Evolutionary conservation across 2,113 vertebrate genomes (phyloP).

Genomic region (Lipophrys pholis): DNA sequence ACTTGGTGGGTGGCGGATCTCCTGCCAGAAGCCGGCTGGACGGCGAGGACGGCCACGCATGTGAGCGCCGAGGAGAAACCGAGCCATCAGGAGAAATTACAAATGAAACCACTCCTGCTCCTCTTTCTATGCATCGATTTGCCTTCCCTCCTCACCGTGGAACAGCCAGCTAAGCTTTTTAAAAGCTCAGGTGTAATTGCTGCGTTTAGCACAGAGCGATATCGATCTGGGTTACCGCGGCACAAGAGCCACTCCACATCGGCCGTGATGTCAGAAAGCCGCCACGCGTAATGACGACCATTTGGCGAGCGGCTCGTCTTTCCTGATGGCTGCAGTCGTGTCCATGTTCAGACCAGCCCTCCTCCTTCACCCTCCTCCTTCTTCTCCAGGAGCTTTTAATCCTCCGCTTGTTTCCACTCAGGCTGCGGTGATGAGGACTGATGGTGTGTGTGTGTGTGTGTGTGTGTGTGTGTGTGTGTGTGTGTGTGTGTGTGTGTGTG

Average conservation of each 20-base stretch:
- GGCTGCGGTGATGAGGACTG: not conserved
- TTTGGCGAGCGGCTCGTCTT: conserved; percentile 29
- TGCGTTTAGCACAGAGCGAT: conserved; percentile 55
- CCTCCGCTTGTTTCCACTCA: conserved; percentile 39
- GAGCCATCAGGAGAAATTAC: no score
- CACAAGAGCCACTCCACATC: conserved; percentile 36
- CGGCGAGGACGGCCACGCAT: no score
- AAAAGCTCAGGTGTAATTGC: conserved; percentile 66
- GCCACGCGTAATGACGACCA: conserved; percentile 25
- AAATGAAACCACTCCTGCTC: no score
- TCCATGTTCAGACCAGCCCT: conserved; percentile 5
- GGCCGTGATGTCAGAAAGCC: conserved; percentile 5
- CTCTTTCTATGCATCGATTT: no score
- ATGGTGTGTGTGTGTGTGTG: no score
- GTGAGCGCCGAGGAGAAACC: no score
- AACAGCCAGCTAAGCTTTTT: conserved; percentile 56
- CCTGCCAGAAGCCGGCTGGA: no score
- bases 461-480: no score
- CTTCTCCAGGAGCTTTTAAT: conserved; percentile 31
- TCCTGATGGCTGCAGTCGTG: conserved; percentile 26
- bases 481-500: no score
- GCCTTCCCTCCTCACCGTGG: not conserved
- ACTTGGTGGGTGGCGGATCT: no score
- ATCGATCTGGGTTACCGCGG: conserved; percentile 42
- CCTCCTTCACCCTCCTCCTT: conserved; percentile 27